Conservation (phyloP, 1,140 invertebrate genomes). For the Drosophila ananassae region DNA sequence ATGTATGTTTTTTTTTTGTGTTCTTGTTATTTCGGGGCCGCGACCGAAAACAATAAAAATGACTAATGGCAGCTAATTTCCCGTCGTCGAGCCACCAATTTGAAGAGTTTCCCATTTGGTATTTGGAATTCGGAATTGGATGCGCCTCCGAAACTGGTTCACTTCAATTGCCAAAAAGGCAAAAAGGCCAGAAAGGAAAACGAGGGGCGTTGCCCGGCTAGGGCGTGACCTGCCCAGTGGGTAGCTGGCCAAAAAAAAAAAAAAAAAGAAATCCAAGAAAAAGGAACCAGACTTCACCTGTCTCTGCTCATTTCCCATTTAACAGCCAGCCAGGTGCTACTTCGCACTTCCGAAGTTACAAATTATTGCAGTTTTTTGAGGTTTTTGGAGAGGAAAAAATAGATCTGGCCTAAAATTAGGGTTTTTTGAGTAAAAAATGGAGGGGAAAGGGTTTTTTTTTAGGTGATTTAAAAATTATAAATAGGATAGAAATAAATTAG, state of each 20-base stretch:
- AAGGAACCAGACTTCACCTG: conserved; percentile 31
- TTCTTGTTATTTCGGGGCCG: conserved; percentile 47
- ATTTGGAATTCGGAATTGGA: conserved; percentile 44
- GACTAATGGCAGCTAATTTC: conserved; percentile 82
- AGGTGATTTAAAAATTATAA: too few relatives aligned
- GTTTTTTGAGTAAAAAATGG: too few relatives aligned
- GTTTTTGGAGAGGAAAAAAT: too few relatives aligned
- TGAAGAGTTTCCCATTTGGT: conserved; percentile 55
- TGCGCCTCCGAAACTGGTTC: conserved; percentile 52
- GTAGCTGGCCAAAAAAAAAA: too few relatives aligned
- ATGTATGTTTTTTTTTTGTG: conserved; percentile 10
- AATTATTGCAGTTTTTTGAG: conserved; percentile 5
- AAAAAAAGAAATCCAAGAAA: conserved; percentile 3
- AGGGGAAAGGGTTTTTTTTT: too few relatives aligned
- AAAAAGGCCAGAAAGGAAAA: conserved; percentile 4
- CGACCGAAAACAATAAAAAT: conserved; percentile 82
- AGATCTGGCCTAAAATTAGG: too few relatives aligned
- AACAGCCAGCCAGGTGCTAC: conserved; percentile 23
- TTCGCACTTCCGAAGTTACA: neutral
- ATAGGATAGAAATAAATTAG: too few relatives aligned
- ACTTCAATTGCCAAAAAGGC: conserved; percentile 25
- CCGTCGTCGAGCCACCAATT: conserved; percentile 56
- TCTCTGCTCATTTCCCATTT: conserved; percentile 29
- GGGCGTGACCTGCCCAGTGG: conserved; percentile 37
- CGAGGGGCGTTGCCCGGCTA: conserved; percentile 37